Evolutionary conservation across 2,888 invertebrate species (phyloP), one percentile per base, ranked within the genome.

Genomic region (Rosalia funebris): DNA sequence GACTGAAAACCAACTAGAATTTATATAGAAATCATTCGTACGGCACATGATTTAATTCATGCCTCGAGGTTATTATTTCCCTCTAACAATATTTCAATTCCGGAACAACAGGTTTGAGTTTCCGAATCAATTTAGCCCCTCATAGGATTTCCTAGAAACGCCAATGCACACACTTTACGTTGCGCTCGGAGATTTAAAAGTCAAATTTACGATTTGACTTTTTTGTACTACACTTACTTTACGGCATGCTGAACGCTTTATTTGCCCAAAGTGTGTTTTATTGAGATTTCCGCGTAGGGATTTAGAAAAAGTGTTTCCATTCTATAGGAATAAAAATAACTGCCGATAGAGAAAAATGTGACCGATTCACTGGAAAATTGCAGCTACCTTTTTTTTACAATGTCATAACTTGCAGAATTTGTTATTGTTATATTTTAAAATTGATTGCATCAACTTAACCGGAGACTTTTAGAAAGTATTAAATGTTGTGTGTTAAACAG

Each of bases 201-300:
- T 44, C 52, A 45, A 57, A 50, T 52, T 56, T 31, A 45, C 39
- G 36, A 20, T 19, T 39, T 34, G 25, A 31, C 17, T 44, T 52
- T 52, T 52, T 37, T 44, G 50, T 31, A 44, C 12, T 52, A 45
- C 57, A 36, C 31, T 50, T 36, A 44, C 50, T 44, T 57, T 44
- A 57, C 45, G 31, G 45, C 50, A 44, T 16, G 41, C 31, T 41
- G 25, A 41, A 31, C 36, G 41, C 12, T 52, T 52, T 41, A 52
- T 52, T 41, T 41, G 15, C 31, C 31, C 31, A 41, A 31, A 52
- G 52, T 39, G 52, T 41, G 50, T 50, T 50, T 50, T 50, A 50
- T 50, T 50, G 41, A 52, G 32, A 52, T 39, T 50, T 52, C 41
- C 50, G 19, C 20, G 11, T 1, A 9, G 50, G 39, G 47, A 47